Evolutionary conservation across 2,888 invertebrate species (phyloP).

Genomic region (Ryuthela nishihirai): DNA sequence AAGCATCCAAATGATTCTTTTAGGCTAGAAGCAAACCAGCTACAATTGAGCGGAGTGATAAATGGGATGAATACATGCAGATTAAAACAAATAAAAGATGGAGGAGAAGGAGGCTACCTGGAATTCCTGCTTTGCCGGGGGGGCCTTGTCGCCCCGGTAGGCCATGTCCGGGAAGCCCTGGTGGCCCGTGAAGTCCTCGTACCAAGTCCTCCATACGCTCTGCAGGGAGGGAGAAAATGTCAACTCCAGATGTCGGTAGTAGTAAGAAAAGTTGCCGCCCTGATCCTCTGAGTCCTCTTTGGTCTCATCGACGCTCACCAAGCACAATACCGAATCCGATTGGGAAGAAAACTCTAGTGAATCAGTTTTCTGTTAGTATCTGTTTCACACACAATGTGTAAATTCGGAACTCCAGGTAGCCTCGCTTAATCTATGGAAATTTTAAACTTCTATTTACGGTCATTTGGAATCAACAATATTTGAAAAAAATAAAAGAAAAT

Average conservation of each 20-base stretch:
- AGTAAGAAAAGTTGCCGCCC: conserved; percentile 2
- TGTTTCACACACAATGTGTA: too few relatives aligned
- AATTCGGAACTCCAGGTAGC: too few relatives aligned
- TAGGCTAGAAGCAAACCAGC: conserved; percentile 50
- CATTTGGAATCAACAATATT: too few relatives aligned
- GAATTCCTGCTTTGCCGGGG: conserved; percentile 54
- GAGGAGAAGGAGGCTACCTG: conserved; percentile 32
- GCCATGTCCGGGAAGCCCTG: conserved; percentile 63
- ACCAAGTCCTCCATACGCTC: conserved; percentile 71
- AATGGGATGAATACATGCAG: conserved; percentile 6
- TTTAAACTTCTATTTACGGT: too few relatives aligned
- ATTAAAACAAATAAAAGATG: conserved; percentile 1
- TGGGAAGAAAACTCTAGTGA: too few relatives aligned
- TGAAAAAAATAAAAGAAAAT: too few relatives aligned
- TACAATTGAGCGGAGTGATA: conserved; percentile 55
- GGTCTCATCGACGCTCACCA: too few relatives aligned
- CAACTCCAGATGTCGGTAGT: conserved; percentile 3
- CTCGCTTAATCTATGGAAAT: too few relatives aligned
- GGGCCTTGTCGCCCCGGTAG: conserved; percentile 65
- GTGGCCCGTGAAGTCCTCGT: conserved; percentile 60
- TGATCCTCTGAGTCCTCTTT: too few relatives aligned
- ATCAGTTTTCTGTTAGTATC: too few relatives aligned
- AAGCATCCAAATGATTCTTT: too few relatives aligned
- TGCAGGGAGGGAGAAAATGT: conserved; percentile 49
- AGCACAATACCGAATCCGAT: too few relatives aligned